Conservation (phyloP, 2,113 vertebrate species). For the Chlorodrepanis virens region DNA sequence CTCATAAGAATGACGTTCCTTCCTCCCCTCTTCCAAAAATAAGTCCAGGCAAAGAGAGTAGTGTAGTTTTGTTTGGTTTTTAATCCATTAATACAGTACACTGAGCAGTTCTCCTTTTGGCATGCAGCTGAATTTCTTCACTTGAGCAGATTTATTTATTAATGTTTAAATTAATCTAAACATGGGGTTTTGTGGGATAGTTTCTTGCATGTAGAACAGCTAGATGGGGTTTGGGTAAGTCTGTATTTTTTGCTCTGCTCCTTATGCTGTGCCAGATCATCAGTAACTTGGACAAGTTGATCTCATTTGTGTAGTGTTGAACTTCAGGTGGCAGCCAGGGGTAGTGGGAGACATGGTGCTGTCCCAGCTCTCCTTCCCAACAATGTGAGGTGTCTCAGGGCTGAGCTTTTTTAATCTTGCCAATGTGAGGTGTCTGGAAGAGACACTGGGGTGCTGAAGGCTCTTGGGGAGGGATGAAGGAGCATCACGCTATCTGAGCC, state of each 20-base stretch:
- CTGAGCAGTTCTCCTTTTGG: not conserved
- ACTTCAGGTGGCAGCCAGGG: not conserved
- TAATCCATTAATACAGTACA: conserved; percentile 32
- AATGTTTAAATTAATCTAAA: not conserved
- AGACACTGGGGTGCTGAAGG: not conserved
- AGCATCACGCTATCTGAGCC: rapidly evolving
- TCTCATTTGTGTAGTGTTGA: not conserved
- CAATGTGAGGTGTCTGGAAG: not conserved
- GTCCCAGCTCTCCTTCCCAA: not conserved
- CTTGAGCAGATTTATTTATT: not conserved
- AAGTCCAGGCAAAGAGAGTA: not conserved
- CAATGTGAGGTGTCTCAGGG: not conserved
- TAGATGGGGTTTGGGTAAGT: not conserved
- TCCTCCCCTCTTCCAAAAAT: conserved; percentile 58
- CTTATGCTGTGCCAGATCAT: not conserved
- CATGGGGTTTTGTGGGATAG: not conserved
- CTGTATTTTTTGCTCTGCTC: not conserved
- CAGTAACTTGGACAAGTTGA: not conserved
- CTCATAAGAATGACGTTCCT: conserved; percentile 21
- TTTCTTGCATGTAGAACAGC: not conserved
- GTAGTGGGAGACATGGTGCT: not conserved
- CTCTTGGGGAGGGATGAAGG: not conserved
- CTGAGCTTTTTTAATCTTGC: not conserved
- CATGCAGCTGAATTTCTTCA: not conserved
- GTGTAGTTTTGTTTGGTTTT: not conserved